Conservation (phyloP, 1,140 invertebrate genomes). For the Luehdorfia chinensis region DNA sequence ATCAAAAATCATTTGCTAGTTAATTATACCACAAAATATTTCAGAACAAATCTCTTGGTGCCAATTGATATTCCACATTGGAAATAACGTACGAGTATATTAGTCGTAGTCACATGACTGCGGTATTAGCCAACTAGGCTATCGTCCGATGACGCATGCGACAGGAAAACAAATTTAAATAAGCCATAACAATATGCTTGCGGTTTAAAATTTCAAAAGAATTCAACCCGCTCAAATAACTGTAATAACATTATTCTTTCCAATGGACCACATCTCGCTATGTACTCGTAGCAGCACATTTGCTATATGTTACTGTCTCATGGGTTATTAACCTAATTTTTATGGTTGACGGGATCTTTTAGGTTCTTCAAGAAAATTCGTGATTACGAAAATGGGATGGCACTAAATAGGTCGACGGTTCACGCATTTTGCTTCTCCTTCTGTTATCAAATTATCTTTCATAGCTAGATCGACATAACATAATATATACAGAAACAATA, state of each 20-base stretch:
- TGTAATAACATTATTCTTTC: constrained; percentile 44
- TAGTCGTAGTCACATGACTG: constrained; percentile 56
- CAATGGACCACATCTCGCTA: constrained; percentile 32
- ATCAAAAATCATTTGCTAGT: too few relatives aligned
- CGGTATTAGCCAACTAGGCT: constrained; percentile 45
- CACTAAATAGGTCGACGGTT: neutral
- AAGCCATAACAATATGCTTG: constrained; percentile 54
- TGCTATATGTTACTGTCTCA: constrained; percentile 13
- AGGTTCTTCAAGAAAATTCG: neutral
- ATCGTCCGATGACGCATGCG: constrained; percentile 51
- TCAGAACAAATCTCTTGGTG: neutral
- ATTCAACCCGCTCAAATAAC: constrained; percentile 28
- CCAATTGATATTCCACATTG: constrained; percentile 5
- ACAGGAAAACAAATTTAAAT: constrained; percentile 58
- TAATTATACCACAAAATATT: neutral
- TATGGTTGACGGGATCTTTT: constrained; percentile 4
- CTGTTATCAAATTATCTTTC: too few relatives aligned
- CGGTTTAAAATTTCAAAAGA: constrained; percentile 45
- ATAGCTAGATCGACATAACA: too few relatives aligned
- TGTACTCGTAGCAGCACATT: constrained; percentile 6
- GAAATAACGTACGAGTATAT: constrained; percentile 27
- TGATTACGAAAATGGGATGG: neutral
- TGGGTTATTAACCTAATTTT: constrained; percentile 17
- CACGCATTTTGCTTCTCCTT: neutral
- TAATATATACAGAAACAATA: too few relatives aligned